Percentiles rank a stretch among this genome's conserved stretches.
Evolutionary conservation across 2,888 invertebrate species (phyloP).

Genomic region (Disparrhopalites patrizii): DNA sequence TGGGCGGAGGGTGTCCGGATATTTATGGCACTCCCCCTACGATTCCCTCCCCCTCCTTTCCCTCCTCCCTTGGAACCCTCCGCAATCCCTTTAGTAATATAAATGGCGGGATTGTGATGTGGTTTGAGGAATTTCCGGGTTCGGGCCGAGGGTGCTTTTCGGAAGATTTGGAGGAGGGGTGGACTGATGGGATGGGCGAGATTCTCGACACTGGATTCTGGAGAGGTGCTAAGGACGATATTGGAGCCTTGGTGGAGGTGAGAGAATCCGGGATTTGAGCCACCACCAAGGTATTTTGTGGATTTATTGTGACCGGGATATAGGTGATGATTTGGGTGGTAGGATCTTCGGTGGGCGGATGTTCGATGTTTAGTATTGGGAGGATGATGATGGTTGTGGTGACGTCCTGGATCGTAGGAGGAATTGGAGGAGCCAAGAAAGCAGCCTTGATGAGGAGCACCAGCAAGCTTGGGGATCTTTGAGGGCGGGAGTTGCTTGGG

Average conservation of each 20-base stretch:
- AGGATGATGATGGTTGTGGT: neutral
- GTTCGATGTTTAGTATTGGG: too few species aligned
- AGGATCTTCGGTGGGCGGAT: too few species aligned
- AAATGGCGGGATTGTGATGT: too few species aligned
- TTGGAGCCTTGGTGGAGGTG: neutral
- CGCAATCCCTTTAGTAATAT: too few species aligned
- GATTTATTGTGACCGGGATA: neutral
- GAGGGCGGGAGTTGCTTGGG: neutral
- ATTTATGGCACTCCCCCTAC: too few species aligned
- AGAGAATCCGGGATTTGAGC: neutral
- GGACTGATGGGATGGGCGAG: constrained; percentile 2
- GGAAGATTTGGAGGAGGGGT: constrained; percentile 9
- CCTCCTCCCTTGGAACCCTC: too few species aligned
- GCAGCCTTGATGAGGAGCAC: neutral
- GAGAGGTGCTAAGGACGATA: neutral
- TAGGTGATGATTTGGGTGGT: too few species aligned
- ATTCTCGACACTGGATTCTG: neutral
- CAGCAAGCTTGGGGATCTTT: neutral
- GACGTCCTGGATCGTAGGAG: too few species aligned
- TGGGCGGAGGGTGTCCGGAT: neutral
- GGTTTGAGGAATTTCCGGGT: neutral
- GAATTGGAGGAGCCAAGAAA: too few species aligned
- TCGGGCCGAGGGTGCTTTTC: neutral
- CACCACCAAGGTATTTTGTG: neutral
- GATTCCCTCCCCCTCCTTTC: too few species aligned